phyloP scores from a whole-genome alignment of 2,113 vertebrate genomes.

The Lepidothrix coronata region DNA sequence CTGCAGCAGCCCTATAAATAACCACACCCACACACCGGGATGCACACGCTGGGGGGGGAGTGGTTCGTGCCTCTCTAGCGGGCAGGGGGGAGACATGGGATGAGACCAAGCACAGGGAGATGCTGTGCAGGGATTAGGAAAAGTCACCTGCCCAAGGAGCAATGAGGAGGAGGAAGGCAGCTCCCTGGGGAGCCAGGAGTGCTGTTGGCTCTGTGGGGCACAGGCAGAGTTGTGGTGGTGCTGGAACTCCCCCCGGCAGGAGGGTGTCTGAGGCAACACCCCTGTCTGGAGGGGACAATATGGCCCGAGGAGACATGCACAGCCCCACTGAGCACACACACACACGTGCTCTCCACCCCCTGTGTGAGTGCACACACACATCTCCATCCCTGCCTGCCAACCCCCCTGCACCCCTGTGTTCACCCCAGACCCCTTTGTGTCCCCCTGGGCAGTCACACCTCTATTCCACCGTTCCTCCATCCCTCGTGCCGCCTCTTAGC shows the following conservation, averaged over 20 bases:
- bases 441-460: rapidly evolving
- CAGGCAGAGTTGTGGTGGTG: neutral
- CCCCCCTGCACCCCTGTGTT: rapidly evolving
- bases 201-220: neutral
- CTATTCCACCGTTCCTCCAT: rapidly evolving
- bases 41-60: neutral
- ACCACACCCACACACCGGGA: neutral
- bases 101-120: neutral
- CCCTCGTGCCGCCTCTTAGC: neutral
- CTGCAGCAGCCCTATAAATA: conserved; percentile 24
- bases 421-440: rapidly evolving
- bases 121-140: neutral
- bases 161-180: neutral
- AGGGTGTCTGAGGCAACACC: neutral
- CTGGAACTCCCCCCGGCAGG: neutral
- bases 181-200: neutral
- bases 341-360: too few relatives aligned
- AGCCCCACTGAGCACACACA: neutral
- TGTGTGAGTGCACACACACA: too few relatives aligned
- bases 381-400: neutral
- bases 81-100: neutral
- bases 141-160: neutral
- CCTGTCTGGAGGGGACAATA: neutral
- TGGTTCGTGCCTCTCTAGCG: rapidly evolving
- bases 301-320: rapidly evolving